Evolutionary conservation across 2,797 vertebrate species (phyloP).

Genomic region (Pogonophryne albipinna): DNA sequence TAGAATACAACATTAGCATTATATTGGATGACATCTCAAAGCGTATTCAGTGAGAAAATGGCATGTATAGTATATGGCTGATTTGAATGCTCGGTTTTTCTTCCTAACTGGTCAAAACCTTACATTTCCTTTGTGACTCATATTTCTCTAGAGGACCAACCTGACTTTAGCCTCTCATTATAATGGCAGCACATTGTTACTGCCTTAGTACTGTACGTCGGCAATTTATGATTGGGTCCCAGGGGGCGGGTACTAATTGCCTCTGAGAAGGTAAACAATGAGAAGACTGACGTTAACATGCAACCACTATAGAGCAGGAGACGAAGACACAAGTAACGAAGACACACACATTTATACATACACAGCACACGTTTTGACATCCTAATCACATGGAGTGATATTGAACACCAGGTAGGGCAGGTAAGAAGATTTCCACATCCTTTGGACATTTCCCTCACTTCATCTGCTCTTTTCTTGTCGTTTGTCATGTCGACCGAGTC

Average conservation of each 20-base stretch:
- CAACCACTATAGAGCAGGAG: not conserved
- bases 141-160: slow-evolving; percentile 47
- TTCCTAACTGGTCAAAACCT: slow-evolving; percentile 27
- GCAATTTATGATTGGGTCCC: slow-evolving; percentile 65
- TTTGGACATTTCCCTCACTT: slow-evolving; percentile 35
- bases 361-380: slow-evolving; percentile 16
- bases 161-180: slow-evolving; percentile 67
- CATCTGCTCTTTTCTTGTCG: slow-evolving; percentile 20
- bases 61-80: slow-evolving; percentile 1
- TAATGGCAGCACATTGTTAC: slow-evolving; percentile 48
- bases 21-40: slow-evolving; percentile 1
- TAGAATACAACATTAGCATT: slow-evolving; percentile 10
- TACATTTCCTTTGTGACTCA: slow-evolving; percentile 35
- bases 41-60: not conserved
- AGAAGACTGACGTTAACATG: slow-evolving; percentile 31
- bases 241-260: slow-evolving; percentile 45
- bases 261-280: slow-evolving; percentile 54
- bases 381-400: slow-evolving; percentile 28
- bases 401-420: slow-evolving; percentile 11
- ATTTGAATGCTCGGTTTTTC: slow-evolving; percentile 27
- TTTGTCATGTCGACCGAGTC: slow-evolving; percentile 51
- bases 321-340: not conserved
- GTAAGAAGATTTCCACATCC: slow-evolving; percentile 40
- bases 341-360: not conserved
- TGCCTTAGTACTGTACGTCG: slow-evolving; percentile 16